These are phyloP conservation scores for Anomalospiza imberbis DNA, from an alignment of 2,797 vertebrate species.

Conservation along the genomic window DNA sequence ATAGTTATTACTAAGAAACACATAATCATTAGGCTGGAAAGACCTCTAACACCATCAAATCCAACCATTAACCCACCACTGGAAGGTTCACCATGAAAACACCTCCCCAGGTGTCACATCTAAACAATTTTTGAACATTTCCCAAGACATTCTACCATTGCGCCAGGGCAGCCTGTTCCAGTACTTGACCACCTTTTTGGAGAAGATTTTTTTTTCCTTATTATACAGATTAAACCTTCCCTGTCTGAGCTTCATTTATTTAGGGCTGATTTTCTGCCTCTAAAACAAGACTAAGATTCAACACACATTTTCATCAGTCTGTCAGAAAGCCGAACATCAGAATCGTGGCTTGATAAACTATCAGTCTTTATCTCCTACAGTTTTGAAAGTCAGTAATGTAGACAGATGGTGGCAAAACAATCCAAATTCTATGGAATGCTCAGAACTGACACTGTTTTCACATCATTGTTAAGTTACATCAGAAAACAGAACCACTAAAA, in stretches of 20 bases:
- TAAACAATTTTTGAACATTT: not conserved
- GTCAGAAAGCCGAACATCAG: not conserved
- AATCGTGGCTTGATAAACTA: not conserved
- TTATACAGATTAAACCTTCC: not conserved
- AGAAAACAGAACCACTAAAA: not conserved
- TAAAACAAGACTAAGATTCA: not conserved
- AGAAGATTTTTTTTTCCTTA: not conserved
- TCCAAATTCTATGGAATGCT: not conserved
- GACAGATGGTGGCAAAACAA: constrained; percentile 23
- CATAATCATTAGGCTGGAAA: not conserved
- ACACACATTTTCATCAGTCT: not conserved
- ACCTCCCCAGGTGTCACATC: not conserved
- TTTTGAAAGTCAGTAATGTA: not conserved
- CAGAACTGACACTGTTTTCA: not conserved
- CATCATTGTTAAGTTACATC: not conserved
- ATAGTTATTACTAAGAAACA: not conserved
- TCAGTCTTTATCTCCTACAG: not conserved
- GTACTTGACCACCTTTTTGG: not conserved
- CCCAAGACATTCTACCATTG: not conserved
- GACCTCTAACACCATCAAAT: not conserved
- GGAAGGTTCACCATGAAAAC: not conserved
- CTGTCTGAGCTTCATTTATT: not conserved
- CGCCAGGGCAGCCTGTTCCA: not conserved
- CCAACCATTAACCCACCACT: not conserved
- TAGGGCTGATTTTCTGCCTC: not conserved